phyloP scores from a whole-genome alignment of 1,140 invertebrate species.

The Catajapyx aquilonaris region DNA sequence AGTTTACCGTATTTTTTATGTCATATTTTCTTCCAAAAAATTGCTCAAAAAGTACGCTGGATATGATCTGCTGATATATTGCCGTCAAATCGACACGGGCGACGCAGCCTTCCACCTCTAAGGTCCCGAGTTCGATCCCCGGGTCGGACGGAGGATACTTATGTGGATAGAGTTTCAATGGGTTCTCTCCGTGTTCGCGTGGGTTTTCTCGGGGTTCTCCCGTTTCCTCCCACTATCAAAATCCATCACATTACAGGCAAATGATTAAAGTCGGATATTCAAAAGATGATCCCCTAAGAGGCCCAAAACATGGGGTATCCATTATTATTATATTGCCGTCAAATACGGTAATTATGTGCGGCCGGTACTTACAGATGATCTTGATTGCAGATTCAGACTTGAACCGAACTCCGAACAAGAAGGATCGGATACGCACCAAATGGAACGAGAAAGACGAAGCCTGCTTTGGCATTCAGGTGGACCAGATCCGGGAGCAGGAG shows the following conservation, averaged over 20 bases:
- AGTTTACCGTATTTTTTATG: conserved; percentile 1
- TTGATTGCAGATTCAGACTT: conserved; percentile 13
- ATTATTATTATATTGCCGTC: conserved; percentile 4
- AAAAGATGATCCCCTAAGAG: no score
- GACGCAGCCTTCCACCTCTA: no score
- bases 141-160: no score
- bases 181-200: no score
- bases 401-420: conserved; percentile 20
- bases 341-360: conserved; percentile 6
- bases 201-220: no score
- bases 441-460: conserved; percentile 29
- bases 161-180: no score
- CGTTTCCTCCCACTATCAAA: no score
- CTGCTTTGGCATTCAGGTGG: conserved; percentile 35
- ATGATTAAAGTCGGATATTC: no score
- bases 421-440: conserved; percentile 19
- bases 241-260: no score
- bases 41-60: conserved; percentile 11
- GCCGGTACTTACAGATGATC: no score
- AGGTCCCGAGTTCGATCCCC: no score
- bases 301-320: not conserved
- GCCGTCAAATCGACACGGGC: not conserved
- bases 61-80: conserved; percentile 6
- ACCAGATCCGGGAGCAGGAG: conserved; percentile 38
- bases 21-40: conserved; percentile 2